Evolutionary conservation across 2,797 vertebrate species (phyloP), one percentile per base, ranked within the genome.

Genomic region (Chrysocyon brachyurus): DNA sequence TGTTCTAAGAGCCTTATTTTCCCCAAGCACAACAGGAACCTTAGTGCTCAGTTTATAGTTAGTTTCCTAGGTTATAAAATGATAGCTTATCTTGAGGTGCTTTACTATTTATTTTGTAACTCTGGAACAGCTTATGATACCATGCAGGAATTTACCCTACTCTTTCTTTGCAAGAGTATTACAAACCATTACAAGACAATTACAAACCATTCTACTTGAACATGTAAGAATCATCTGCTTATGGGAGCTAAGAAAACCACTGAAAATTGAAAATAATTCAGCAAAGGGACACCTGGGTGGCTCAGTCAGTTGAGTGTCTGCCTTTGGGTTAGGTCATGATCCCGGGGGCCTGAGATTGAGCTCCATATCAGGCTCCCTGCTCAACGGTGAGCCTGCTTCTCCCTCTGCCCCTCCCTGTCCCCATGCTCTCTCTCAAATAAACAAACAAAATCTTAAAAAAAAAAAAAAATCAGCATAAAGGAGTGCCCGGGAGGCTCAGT

Each of bases 251-350:
- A 77, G 64, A 85, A 93, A 91, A 33, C 31, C 54, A 83, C 10
- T 79, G 31, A 11, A 19, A 66, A 84, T 63, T 94, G 93, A 91
- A 84, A 93, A 87, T 16, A 96, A 95, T 72, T 77, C 15, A 86
- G 73, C 33, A 68, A 7, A n/a, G 64, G 31, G 64, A n/a, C 40
- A 46, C 40, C 40, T 31, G 7, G 64, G 31, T 68, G 64, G 64
- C 64, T 61, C 59, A 12, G 16, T 68, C 8, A 31, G 64, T 17
- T 66, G 31, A 66, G 3, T 4, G 0, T 66, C 64, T 17, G 17
- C 64, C 16, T 66, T 3, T 1, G 64, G 64, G 15, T 66, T 31
- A 4, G 31, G 31, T 66, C 64, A 66, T 9, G 31, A 9, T n/a
- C 15, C 64, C 17, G 8, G 64, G 31, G 64, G n/a, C 64, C 15